phyloP scores from a whole-genome alignment of 2,797 vertebrate species.

The Poecilia velifera region DNA sequence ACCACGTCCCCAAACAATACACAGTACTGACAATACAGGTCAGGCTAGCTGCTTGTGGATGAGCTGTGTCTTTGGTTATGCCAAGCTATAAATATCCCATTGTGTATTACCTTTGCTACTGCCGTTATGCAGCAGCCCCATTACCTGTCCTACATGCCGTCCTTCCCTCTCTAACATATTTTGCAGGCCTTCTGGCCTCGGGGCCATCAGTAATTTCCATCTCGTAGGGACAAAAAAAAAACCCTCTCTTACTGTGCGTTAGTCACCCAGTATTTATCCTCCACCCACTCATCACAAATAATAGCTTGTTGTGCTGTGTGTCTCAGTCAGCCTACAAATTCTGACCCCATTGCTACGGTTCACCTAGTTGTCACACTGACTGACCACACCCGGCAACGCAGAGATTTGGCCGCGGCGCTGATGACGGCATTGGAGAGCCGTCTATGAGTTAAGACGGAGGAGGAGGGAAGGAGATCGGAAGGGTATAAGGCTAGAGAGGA shows the following conservation, averaged over 20 bases:
- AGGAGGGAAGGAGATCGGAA: slow-evolving; percentile 12
- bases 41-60: slow-evolving; percentile 52
- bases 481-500: slow-evolving; percentile 39
- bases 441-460: slow-evolving; percentile 56
- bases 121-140: slow-evolving; percentile 54
- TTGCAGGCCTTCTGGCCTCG: slow-evolving; percentile 38
- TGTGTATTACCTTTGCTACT: slow-evolving; percentile 59
- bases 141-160: slow-evolving; percentile 49
- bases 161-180: slow-evolving; percentile 36
- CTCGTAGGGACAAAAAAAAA: slow-evolving; percentile 27
- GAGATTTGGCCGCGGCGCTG: slow-evolving; percentile 67
- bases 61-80: slow-evolving; percentile 63
- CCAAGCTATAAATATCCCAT: slow-evolving; percentile 72
- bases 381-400: slow-evolving; percentile 68
- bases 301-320: slow-evolving; percentile 14
- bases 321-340: slow-evolving; percentile 30
- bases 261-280: slow-evolving; percentile 33
- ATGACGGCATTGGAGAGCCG: slow-evolving; percentile 62
- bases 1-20: slow-evolving; percentile 54
- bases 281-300: slow-evolving; percentile 46
- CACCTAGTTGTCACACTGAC: slow-evolving; percentile 71
- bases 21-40: slow-evolving; percentile 54
- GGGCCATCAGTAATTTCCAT: slow-evolving; percentile 43
- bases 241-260: slow-evolving; percentile 31
- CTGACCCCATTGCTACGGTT: slow-evolving; percentile 51